Conservation (phyloP, 2,113 vertebrate species). For the Ctenomys sociabilis region DNA sequence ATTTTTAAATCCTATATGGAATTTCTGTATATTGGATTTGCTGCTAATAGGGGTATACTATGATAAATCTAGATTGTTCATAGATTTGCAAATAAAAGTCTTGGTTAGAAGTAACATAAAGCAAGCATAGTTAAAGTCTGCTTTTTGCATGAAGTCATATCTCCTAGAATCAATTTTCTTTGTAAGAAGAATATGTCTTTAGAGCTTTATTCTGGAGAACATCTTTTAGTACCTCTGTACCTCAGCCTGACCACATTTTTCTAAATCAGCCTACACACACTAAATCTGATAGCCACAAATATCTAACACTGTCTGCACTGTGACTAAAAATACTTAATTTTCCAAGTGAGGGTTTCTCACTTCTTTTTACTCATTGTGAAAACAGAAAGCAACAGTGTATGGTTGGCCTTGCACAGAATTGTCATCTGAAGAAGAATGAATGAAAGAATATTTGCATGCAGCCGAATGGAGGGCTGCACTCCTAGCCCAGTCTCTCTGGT, state of each 20-base stretch:
- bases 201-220: background rate
- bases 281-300: slow-evolving; percentile 59
- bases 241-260: background rate
- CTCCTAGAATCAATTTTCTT: background rate
- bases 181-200: slow-evolving; percentile 14
- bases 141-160: background rate
- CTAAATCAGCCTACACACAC: background rate
- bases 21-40: background rate
- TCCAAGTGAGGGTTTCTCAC: slow-evolving; percentile 38
- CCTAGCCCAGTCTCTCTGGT: background rate
- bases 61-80: background rate
- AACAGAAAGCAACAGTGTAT: slow-evolving; percentile 9
- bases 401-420: background rate
- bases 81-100: slow-evolving; percentile 12
- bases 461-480: background rate
- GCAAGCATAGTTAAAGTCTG: background rate
- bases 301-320: background rate
- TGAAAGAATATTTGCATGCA: background rate
- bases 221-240: slow-evolving; percentile 46
- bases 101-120: background rate
- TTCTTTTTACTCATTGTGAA: slow-evolving; percentile 13
- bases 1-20: background rate
- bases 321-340: slow-evolving; percentile 69
- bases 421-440: background rate
- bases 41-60: background rate